These are phyloP conservation scores for Eurytoma adleriae DNA, from an alignment of 2,888 invertebrate species.

Conservation along the genomic window DNA sequence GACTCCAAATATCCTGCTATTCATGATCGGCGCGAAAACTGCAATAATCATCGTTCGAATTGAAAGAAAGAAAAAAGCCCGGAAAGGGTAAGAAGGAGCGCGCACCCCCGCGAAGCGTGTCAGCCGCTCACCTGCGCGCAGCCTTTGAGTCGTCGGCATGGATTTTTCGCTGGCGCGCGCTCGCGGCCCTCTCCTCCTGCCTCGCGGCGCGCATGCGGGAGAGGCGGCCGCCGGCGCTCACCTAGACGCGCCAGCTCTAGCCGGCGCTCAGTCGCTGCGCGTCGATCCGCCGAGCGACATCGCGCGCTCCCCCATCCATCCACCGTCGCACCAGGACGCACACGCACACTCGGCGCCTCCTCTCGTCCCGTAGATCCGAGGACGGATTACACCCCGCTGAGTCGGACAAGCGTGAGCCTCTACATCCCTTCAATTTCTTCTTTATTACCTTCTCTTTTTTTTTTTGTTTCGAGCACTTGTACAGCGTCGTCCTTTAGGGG, in stretches of 20 bases:
- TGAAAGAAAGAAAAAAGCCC: too few relatives aligned
- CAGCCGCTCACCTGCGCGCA: neutral
- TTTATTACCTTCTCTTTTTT: neutral
- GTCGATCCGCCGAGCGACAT: slow-evolving; percentile 70
- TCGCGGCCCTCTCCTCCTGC: neutral
- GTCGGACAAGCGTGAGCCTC: neutral
- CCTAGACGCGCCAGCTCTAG: slow-evolving; percentile 6
- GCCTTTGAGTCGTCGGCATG: neutral
- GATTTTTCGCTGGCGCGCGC: slow-evolving; percentile 1
- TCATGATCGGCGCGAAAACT: too few relatives aligned
- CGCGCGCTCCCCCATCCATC: slow-evolving; percentile 57
- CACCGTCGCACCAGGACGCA: neutral
- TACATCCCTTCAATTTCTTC: neutral
- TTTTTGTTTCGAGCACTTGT: neutral
- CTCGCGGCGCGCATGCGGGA: neutral
- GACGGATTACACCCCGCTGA: neutral
- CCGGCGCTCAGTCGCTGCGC: slow-evolving; percentile 69
- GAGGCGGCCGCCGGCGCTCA: neutral
- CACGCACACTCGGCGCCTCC: neutral
- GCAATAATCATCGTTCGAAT: too few relatives aligned
- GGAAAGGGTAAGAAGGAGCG: neutral
- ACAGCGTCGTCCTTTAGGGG: neutral
- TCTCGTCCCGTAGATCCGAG: neutral
- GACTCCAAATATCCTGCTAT: too few relatives aligned
- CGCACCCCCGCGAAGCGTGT: neutral